Evolutionary conservation across 2,797 vertebrate species (phyloP), one percentile per base, ranked within the genome.

Genomic region (Buceros bicornis): DNA sequence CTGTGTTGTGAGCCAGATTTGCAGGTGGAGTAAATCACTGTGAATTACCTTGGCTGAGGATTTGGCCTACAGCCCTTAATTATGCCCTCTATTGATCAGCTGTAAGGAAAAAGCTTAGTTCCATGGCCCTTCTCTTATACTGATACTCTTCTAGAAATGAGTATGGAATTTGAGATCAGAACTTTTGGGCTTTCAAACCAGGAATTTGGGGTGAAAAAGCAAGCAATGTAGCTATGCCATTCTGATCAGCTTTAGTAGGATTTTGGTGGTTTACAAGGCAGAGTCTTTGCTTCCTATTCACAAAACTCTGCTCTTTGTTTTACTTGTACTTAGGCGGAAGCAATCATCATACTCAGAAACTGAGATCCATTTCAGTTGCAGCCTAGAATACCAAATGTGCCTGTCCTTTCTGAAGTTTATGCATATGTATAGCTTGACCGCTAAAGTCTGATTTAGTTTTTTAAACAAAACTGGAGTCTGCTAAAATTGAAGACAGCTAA

Each of bases 401-500:
- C 21, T 3, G 9, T 57, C 35, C n/a, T 77, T 80, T 69, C 56
- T 85, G 61, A 82, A 87, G 87, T 73, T 47, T 80, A 29, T 82
- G 61, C 13, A 78, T 5, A 5, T 51, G 18, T 67, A 31, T 33
- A 71, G n/a, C 42, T 89, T 85, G 91, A 82, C 50, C 26, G 3
- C 42, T 85, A 10, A 82, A 70, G 14, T 82, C 86, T 89, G 67
- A 77, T 93, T 84, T 64, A 58, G 64, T 61, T 82, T 95, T 95
- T 73, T 57, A 92, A 91, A 88, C 56, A 92, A 78, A 93, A 87
- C 19, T 43, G 50, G 60, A 90, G 53, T 62, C 84, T 90, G 86
- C 90, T 91, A 96, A 90, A 95, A 96, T 16, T 80, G 86, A 87
- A 95, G 88, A 51, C n/a, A 69, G 74, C 64, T 93, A 94, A 97